A percentile compares a stretch with the other conserved stretches of the same genome.
Conservation (phyloP, 1,140 invertebrate genomes). For the Carcinoscorpius rotundicauda region DNA sequence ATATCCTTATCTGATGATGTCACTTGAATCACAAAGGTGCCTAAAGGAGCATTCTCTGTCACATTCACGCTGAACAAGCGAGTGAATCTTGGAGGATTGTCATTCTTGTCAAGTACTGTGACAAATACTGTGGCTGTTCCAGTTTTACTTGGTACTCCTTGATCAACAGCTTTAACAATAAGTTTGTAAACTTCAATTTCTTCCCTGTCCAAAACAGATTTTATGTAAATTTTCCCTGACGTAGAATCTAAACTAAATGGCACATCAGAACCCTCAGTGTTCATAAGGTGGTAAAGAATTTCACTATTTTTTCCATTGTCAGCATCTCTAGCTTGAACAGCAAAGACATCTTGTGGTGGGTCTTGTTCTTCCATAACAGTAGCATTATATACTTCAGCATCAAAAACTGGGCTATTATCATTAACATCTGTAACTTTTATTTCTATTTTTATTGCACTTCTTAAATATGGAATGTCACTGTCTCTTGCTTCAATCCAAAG, state of each 20-base stretch:
- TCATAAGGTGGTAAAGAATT: conserved; percentile 59
- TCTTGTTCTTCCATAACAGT: conserved; percentile 72
- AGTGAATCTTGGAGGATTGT: conserved; percentile 87
- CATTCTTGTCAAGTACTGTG: conserved; percentile 83
- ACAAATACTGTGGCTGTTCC: conserved; percentile 74
- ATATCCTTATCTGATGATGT: conserved; percentile 82
- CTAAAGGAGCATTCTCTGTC: conserved; percentile 85
- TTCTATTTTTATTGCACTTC: conserved; percentile 51
- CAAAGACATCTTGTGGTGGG: conserved; percentile 59
- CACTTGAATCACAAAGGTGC: conserved; percentile 81
- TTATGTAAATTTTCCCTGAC: conserved; percentile 74
- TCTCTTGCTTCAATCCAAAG: conserved; percentile 87
- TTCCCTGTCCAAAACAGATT: conserved; percentile 71
- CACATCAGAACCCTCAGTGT: conserved; percentile 31
- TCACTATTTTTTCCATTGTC: conserved; percentile 78
- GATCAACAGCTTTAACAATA: conserved; percentile 71
- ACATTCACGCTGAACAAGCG: conserved; percentile 85
- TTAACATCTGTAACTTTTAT: conserved; percentile 84
- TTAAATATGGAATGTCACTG: conserved; percentile 60
- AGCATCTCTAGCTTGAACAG: conserved; percentile 68
- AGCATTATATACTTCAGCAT: conserved; percentile 60
- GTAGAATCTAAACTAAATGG: conserved; percentile 66
- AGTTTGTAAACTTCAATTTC: conserved; percentile 68
- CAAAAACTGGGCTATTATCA: conserved; percentile 68
- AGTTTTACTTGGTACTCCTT: conserved; percentile 64